A percentile compares a stretch with the other conserved stretches of the same genome.
Conservation (phyloP, 2,113 vertebrate genomes). For the Phyllostomus discolor region DNA sequence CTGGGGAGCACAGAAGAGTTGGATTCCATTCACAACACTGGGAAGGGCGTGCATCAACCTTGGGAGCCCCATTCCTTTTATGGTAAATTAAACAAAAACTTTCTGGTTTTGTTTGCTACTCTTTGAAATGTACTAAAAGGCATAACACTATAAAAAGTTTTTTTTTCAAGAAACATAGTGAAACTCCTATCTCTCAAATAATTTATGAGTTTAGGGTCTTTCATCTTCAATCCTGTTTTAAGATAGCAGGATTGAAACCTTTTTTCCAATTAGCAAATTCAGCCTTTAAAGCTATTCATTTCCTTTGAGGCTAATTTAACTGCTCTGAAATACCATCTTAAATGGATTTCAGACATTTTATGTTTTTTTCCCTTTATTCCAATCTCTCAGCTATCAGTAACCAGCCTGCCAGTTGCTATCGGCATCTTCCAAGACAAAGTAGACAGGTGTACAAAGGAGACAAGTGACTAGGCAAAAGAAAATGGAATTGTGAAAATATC, state of each 20-base stretch:
- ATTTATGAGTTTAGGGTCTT: not conserved
- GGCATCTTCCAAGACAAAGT: not conserved
- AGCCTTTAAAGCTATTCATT: slow-evolving; percentile 9
- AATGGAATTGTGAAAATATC: not conserved
- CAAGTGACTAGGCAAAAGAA: not conserved
- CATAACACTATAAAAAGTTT: not conserved
- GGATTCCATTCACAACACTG: not conserved
- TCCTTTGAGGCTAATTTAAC: slow-evolving; percentile 26
- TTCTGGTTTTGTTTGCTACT: not conserved
- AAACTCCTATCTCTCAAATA: not conserved
- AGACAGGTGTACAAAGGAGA: not conserved
- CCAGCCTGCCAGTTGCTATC: not conserved
- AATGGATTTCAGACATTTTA: not conserved
- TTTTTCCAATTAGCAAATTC: slow-evolving; percentile 12
- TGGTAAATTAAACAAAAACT: slow-evolving; percentile 2
- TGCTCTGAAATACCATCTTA: slow-evolving; percentile 27
- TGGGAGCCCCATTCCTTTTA: not conserved
- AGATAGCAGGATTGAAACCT: not conserved
- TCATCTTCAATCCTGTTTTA: slow-evolving; percentile 13
- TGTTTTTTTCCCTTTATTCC: not conserved
- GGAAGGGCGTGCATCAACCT: not conserved
- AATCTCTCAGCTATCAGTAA: not conserved
- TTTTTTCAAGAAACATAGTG: not conserved
- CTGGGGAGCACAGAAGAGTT: slow-evolving; percentile 63
- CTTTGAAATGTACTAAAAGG: slow-evolving; percentile 11